A percentile compares a stretch with the other conserved stretches of the same genome.
phyloP scores from a whole-genome alignment of 2,888 invertebrate genomes.

The Calameuta idolon region DNA sequence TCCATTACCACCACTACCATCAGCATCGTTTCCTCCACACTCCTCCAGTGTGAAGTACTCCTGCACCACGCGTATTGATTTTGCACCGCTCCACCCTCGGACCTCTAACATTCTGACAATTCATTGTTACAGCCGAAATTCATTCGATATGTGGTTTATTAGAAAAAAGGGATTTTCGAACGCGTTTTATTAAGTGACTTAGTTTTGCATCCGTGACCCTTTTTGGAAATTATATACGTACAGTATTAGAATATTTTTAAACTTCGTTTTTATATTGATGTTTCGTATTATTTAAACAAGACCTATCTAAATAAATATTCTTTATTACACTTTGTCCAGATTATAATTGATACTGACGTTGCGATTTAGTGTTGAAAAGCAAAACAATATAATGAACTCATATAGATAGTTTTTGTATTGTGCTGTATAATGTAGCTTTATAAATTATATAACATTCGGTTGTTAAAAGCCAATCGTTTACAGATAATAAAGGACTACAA shows the following conservation, averaged over 20 bases:
- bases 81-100: conserved; percentile 41
- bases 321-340: no score
- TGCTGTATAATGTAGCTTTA: not conserved
- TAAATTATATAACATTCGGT: not conserved
- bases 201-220: not conserved
- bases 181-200: not conserved
- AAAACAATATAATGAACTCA: not conserved
- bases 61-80: conserved; percentile 49
- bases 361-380: not conserved
- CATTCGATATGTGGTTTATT: not conserved
- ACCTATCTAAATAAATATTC: no score
- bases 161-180: not conserved
- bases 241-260: not conserved
- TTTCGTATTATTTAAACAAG: not conserved
- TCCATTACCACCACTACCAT: conserved; percentile 9
- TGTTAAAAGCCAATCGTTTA: not conserved
- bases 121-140: not conserved
- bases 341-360: not conserved
- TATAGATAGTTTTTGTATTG: not conserved
- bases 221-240: not conserved
- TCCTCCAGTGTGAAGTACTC: conserved; percentile 6
- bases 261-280: not conserved
- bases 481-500: not conserved
- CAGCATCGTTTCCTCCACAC: conserved; percentile 18
- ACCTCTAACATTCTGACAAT: conserved; percentile 16